phyloP scores from a whole-genome alignment of 2,797 vertebrate species.

The Amblyopsis hoosieri region DNA sequence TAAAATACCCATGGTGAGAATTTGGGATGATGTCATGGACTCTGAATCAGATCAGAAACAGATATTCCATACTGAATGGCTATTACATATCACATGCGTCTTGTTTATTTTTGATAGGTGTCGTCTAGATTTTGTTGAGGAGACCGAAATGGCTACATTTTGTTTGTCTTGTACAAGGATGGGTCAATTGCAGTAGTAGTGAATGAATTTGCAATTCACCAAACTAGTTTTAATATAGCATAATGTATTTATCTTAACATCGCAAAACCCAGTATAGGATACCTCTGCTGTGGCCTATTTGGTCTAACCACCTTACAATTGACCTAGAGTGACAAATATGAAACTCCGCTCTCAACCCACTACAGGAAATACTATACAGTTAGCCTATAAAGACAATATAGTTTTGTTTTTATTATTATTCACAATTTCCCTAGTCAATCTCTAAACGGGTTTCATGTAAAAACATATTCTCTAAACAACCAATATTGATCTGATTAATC shows the following conservation, averaged over 20 bases:
- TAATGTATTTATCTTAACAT: too few relatives aligned
- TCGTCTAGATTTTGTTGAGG: constrained; percentile 12
- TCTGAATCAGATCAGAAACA: constrained; percentile 64
- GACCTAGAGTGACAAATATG: constrained; percentile 25
- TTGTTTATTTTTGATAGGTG: constrained; percentile 27
- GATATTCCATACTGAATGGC: constrained; percentile 31
- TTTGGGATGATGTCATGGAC: constrained; percentile 33
- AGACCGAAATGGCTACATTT: background rate
- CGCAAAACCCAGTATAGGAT: too few relatives aligned
- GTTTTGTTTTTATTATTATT: background rate
- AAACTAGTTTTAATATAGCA: too few relatives aligned
- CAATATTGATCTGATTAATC: too few relatives aligned
- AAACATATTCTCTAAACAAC: constrained; percentile 2
- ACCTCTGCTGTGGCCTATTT: background rate
- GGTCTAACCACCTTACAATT: constrained; percentile 35
- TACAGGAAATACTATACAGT: constrained; percentile 27
- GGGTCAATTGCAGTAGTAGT: too few relatives aligned
- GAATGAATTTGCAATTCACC: too few relatives aligned
- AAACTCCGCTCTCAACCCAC: constrained; percentile 8
- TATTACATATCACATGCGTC: constrained; percentile 54
- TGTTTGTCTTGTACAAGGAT: background rate
- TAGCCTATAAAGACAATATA: background rate
- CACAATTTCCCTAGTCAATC: constrained; percentile 3
- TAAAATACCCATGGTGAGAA: constrained; percentile 57
- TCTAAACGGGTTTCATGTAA: constrained; percentile 21